Base-by-base conservation (phyloP, 1,140 invertebrate genomes). In the Magallana angulata region DNA sequence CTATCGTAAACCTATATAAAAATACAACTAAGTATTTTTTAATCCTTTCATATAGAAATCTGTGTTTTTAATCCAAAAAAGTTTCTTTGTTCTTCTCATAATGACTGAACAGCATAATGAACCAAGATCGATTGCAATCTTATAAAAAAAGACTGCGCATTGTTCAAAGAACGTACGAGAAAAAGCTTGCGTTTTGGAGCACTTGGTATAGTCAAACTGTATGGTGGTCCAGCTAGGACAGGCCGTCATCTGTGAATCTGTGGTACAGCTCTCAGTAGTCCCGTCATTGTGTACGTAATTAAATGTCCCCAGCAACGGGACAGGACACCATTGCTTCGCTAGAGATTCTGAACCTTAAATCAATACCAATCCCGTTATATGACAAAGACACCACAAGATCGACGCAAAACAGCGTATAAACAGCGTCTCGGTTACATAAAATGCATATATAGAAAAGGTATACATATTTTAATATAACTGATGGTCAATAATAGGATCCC, bases 131-230 rank as follows among this genome's bases (percentile, higher is more conserved):
- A 48, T 48, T 48, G 36, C 36, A 3, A 14, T 64, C 3, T 7
- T 64, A 64, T 7, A 64, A 64, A 16, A 16, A 64, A 64, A 5
- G 5, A 48, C 36, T 48, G 36, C 36, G 36, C 36, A 48, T 64
- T 16, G 14, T 57, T 83, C 14, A 57, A 48, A 57, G 11, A 16
- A 82, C 76, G 30, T 87, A 89, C 88, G 71, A 64, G 88, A 87
- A 60, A 87, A 89, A 9, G 88, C 88, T 68, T 87, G 84, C 6
- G 85, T 76, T 7, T 83, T 89, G 4, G 71, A n/a, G 60, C 88
- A 89, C 5, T 62, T 68, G 14, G 86, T 85, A 30, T 89, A 89
- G 57, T 89, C 62, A 57, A 89, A 89, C 3, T 30, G n/a, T 59
- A 89, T 89, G 8, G 48, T 83, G 8, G 83, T 87, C 36, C 57